These are phyloP conservation scores for Augochlora pura DNA, from an alignment of 1,140 invertebrate species.

Conservation along the genomic window DNA sequence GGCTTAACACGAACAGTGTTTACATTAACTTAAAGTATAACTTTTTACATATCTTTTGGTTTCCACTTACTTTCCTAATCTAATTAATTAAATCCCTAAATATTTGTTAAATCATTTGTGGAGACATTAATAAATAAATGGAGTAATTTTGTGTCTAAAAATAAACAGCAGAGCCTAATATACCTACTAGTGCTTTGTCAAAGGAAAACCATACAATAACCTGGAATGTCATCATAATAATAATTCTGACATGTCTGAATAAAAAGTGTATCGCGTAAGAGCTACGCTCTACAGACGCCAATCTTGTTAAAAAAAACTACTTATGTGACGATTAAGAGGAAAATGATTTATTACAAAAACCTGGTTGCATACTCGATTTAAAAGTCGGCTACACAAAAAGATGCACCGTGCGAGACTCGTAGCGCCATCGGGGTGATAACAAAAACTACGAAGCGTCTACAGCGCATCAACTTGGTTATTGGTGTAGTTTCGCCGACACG, in stretches of 20 bases:
- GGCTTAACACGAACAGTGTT: too few relatives aligned
- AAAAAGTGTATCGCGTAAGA: neutral
- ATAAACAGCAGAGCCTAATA: neutral
- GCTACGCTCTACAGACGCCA: too few relatives aligned
- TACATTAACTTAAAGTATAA: too few relatives aligned
- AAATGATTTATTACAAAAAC: neutral
- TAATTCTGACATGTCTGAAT: neutral
- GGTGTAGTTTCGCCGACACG: slow-evolving; percentile 34
- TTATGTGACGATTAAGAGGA: too few relatives aligned
- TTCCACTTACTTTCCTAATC: too few relatives aligned
- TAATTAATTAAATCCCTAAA: too few relatives aligned
- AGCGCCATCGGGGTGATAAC: slow-evolving; percentile 28
- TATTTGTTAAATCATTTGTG: too few relatives aligned
- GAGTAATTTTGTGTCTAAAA: too few relatives aligned
- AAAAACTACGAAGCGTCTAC: slow-evolving; percentile 50
- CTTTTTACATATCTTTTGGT: too few relatives aligned
- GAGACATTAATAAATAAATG: too few relatives aligned
- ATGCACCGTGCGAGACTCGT: neutral
- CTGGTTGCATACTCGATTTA: neutral
- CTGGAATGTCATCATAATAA: neutral
- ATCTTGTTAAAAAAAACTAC: neutral
- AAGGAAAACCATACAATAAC: neutral
- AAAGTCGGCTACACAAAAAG: neutral
- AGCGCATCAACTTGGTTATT: slow-evolving; percentile 52
- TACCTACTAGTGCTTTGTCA: neutral